phyloP scores from a whole-genome alignment of 2,888 invertebrate species.

The Harpalus rufipes region DNA sequence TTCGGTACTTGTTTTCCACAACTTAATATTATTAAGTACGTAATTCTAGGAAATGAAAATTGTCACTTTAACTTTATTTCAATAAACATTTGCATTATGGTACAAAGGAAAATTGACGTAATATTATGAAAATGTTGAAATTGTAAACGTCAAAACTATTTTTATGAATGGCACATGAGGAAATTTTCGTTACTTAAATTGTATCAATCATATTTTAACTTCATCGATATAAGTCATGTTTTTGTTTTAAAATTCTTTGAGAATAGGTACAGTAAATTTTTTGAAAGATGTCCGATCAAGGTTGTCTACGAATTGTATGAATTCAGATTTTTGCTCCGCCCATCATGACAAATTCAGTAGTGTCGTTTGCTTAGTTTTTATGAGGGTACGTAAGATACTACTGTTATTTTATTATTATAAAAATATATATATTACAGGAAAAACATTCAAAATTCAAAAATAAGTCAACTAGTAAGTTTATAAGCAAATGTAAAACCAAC shows the following conservation, averaged over 20 bases:
- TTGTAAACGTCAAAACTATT: background rate
- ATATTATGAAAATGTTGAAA: background rate
- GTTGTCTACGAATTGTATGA: too few relatives aligned
- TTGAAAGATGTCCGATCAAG: too few relatives aligned
- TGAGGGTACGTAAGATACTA: too few relatives aligned
- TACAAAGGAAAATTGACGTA: constrained; percentile 12
- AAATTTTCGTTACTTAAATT: background rate
- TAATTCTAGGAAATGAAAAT: constrained; percentile 15
- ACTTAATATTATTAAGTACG: constrained; percentile 18
- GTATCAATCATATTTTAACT: background rate
- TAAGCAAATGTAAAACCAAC: too few relatives aligned
- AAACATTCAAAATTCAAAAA: too few relatives aligned
- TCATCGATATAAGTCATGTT: background rate
- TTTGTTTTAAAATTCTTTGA: background rate
- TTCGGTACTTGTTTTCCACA: constrained; percentile 26
- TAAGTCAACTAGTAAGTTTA: too few relatives aligned
- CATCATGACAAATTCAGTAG: too few relatives aligned
- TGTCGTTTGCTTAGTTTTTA: too few relatives aligned
- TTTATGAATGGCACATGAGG: background rate
- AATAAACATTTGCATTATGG: background rate
- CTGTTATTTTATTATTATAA: too few relatives aligned
- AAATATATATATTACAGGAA: too few relatives aligned
- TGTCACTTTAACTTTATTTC: background rate
- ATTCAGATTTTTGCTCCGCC: too few relatives aligned
- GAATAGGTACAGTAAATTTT: too few relatives aligned